A percentile compares a stretch with the other conserved stretches of the same genome.
These are phyloP conservation scores for Hiodon alosoides DNA, from an alignment of 2,113 vertebrate genomes.

Conservation along the genomic window DNA sequence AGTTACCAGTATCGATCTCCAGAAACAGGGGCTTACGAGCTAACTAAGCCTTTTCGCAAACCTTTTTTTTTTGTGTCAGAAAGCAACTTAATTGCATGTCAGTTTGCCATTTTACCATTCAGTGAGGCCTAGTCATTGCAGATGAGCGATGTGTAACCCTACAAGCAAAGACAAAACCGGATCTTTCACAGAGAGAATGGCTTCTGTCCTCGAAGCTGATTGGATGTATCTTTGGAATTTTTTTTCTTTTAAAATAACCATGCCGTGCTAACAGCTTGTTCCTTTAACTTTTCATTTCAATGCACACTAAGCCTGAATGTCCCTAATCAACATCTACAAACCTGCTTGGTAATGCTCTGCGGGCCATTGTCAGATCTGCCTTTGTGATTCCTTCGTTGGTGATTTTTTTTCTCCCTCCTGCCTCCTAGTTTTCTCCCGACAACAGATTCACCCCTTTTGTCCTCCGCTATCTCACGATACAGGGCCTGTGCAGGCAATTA, in stretches of 20 bases:
- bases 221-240: background rate
- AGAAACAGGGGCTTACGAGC: background rate
- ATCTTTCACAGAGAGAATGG: background rate
- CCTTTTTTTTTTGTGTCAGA: no score
- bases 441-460: slow-evolving; percentile 31
- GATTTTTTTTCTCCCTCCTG: slow-evolving; percentile 4
- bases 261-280: background rate
- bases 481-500: slow-evolving; percentile 24
- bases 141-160: no score
- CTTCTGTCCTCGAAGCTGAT: background rate
- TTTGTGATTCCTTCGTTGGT: background rate
- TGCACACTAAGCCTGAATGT: no score
- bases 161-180: no score
- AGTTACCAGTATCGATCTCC: background rate
- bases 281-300: no score
- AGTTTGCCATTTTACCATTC: no score
- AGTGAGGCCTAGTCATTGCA: no score
- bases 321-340: background rate
- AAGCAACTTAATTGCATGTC: no score
- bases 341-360: background rate
- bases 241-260: background rate
- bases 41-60: background rate
- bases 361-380: background rate
- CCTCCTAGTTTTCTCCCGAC: slow-evolving; percentile 24
- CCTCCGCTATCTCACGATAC: slow-evolving; percentile 23